A percentile compares a stretch with the other conserved stretches of the same genome.
Evolutionary conservation across 2,888 invertebrate genomes (phyloP).

Genomic region (Chrysina gloriosa): DNA sequence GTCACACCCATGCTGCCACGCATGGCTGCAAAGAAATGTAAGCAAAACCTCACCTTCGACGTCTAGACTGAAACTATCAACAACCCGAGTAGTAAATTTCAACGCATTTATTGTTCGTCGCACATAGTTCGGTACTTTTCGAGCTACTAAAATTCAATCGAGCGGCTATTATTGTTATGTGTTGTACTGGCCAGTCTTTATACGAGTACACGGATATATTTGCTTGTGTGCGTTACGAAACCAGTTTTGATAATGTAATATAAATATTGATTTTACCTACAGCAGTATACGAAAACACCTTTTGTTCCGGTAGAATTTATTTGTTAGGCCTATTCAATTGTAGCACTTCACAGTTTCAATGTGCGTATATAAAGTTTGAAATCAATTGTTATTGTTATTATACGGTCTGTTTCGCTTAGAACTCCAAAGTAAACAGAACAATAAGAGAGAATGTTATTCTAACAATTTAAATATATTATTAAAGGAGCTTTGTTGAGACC

Average conservation of each 20-base stretch:
- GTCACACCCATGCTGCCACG: conserved; percentile 19
- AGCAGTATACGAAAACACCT: conserved; percentile 17
- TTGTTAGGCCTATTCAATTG: conserved; percentile 12
- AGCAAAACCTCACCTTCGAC: conserved; percentile 26
- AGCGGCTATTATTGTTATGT: conserved; percentile 18
- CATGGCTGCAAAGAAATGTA: conserved; percentile 11
- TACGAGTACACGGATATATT: background rate
- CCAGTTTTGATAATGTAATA: conserved; percentile 33
- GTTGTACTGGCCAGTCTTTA: background rate
- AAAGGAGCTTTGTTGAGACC: too few species aligned
- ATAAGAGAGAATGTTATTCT: background rate
- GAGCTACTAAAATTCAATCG: conserved; percentile 25
- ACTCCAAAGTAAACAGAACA: background rate
- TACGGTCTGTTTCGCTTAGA: background rate
- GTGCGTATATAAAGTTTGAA: conserved; percentile 7
- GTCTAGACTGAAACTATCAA: conserved; percentile 23
- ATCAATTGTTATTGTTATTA: conserved; percentile 6
- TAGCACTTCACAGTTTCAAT: background rate
- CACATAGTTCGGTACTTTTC: conserved; percentile 13
- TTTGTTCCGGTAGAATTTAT: conserved; percentile 22
- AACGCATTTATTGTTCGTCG: conserved; percentile 22
- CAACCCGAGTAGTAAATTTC: conserved; percentile 12
- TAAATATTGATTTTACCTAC: conserved; percentile 36
- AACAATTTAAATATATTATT: background rate
- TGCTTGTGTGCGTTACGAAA: conserved; percentile 20